A percentile compares a stretch with the other conserved stretches of the same genome.
Evolutionary conservation across 2,888 invertebrate genomes (phyloP).

Genomic region (Cremastobaeus sp.): DNA sequence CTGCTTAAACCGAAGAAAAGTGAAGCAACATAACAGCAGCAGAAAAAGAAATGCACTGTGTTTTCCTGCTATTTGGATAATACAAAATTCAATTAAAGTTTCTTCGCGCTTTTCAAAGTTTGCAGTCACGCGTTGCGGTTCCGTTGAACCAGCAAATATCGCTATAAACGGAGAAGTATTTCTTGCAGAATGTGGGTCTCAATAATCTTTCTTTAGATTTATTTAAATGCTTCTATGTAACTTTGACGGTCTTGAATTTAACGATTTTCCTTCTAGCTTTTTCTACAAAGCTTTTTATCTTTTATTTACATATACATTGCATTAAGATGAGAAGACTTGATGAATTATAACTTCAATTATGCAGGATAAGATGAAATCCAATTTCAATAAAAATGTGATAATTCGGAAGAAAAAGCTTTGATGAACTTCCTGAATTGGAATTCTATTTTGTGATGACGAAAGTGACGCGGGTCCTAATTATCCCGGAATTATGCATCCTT

Average conservation of each 20-base stretch:
- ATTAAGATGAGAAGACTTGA: too few species aligned
- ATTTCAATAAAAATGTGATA: too few species aligned
- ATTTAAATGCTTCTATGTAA: conserved; percentile 32
- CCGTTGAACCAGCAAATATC: conserved; percentile 26
- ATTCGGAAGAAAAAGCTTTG: too few species aligned
- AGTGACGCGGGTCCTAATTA: too few species aligned
- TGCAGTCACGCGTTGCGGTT: conserved; percentile 4
- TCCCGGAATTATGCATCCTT: too few species aligned
- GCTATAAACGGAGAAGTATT: conserved; percentile 11
- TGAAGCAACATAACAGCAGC: conserved; percentile 23
- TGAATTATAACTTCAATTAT: too few species aligned
- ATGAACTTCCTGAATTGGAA: too few species aligned
- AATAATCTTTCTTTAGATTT: conserved; percentile 28
- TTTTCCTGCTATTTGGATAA: conserved; percentile 29
- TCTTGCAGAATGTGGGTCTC: conserved; percentile 29
- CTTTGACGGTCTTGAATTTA: conserved; percentile 22
- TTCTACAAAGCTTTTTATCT: too few species aligned
- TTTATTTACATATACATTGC: too few species aligned
- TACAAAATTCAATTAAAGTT: conserved; percentile 60
- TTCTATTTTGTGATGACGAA: too few species aligned
- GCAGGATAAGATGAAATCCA: too few species aligned
- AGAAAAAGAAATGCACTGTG: conserved; percentile 26
- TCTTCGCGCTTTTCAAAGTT: conserved; percentile 40
- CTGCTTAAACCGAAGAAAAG: conserved; percentile 8
- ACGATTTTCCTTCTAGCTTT: too few species aligned